Conservation (phyloP, 2,888 invertebrate species). For the Boloria euphrosyne region DNA sequence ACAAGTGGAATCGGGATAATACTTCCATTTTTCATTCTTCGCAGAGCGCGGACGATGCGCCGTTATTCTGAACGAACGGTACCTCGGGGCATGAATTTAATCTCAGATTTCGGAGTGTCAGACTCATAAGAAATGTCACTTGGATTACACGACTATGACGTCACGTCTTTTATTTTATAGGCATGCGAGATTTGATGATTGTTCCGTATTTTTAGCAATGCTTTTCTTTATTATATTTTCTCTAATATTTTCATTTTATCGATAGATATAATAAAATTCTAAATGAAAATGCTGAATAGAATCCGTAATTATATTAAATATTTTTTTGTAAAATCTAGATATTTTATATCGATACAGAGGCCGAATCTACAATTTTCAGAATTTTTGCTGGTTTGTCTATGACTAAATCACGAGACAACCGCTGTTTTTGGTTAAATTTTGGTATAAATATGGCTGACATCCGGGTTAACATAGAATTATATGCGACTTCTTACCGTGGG, state of each 20-base stretch:
- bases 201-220: constrained; percentile 48
- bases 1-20: constrained; percentile 75
- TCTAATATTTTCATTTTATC: background rate
- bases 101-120: constrained; percentile 74
- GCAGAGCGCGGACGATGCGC: constrained; percentile 72
- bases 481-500: too few species aligned
- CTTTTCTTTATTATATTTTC: constrained; percentile 26
- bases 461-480: too few species aligned
- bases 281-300: background rate
- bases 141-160: constrained; percentile 40
- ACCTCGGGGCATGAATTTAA: constrained; percentile 80
- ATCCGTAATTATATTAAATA: too few species aligned
- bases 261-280: background rate
- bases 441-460: too few species aligned
- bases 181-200: constrained; percentile 25
- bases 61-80: constrained; percentile 70
- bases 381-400: too few species aligned
- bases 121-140: constrained; percentile 71
- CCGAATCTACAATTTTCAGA: too few species aligned
- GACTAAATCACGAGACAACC: too few species aligned
- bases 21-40: constrained; percentile 73
- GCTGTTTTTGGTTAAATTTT: too few species aligned
- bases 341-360: too few species aligned
- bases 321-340: too few species aligned
- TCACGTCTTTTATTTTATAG: constrained; percentile 27